Conservation (phyloP, 2,888 invertebrate genomes). For the Leptinotarsa haldemani region DNA sequence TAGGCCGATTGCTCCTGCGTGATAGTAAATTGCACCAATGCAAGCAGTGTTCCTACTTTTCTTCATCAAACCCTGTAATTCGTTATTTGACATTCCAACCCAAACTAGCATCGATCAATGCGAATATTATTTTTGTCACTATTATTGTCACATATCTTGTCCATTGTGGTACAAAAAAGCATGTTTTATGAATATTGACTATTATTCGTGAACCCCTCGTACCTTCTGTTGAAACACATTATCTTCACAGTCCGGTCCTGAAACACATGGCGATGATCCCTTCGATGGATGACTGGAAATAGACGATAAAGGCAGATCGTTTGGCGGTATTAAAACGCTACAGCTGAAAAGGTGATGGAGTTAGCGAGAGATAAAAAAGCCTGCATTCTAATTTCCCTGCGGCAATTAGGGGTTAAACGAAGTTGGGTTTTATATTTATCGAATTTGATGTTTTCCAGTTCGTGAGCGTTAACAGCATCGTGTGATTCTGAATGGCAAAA, state of each 20-base stretch:
- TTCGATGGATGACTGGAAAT: conserved; percentile 44
- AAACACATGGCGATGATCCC: conserved; percentile 26
- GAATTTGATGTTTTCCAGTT: neutral
- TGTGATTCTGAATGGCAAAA: neutral
- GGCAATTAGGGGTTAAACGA: conserved; percentile 31
- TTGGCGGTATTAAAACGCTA: conserved; percentile 52
- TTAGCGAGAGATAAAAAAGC: conserved; percentile 54
- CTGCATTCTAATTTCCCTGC: conserved; percentile 52
- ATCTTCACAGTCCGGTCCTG: neutral
- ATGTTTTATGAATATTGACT: too few species aligned
- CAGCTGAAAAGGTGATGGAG: conserved; percentile 56
- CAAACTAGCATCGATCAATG: too few species aligned
- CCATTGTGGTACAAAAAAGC: too few species aligned
- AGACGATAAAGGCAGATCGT: conserved; percentile 53
- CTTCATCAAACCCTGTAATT: too few species aligned
- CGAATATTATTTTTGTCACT: too few species aligned
- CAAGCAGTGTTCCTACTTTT: too few species aligned
- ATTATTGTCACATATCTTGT: too few species aligned
- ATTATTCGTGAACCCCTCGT: too few species aligned
- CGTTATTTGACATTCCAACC: too few species aligned
- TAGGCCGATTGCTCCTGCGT: too few species aligned
- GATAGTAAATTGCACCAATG: too few species aligned
- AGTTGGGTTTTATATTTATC: neutral
- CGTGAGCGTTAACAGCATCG: neutral
- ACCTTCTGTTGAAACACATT: too few species aligned